Base-by-base conservation (phyloP, 2,888 invertebrate species). In the Therioaphis trifolii region DNA sequence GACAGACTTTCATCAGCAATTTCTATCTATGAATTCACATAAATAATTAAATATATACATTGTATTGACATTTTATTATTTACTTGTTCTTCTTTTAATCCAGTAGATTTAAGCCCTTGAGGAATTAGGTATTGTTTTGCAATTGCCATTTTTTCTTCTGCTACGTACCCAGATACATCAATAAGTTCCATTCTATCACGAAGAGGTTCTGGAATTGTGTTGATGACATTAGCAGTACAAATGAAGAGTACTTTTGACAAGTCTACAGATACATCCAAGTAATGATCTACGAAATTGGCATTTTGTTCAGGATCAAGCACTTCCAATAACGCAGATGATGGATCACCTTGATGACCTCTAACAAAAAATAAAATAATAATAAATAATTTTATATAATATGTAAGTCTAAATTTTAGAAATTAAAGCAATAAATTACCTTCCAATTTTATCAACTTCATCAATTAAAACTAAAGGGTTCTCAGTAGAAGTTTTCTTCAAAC, bases 171-270 rank as follows among this genome's bases (percentile, higher is more conserved):
- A 0, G 98, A 98, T 92, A 99, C 98, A 88, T 99, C 97, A 86
- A 99, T 99, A 91, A 99, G 94, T 89, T 99, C 99, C 99, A 99
- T 99, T 86, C 99, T 92, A 89, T 99, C 99, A 58, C 96, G 90
- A 58, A 99, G 90, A 0, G 99, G 98, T 88, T 99, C 99, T 0
- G 99, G 98, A 87, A 99, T 99, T 0, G 96, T 96, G 63, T 99
- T 97, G 0, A 94, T 91, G 0, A 97, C 92, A 89, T 99, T 99
- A 15, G 99, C 99, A 0, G 99, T 99, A 88, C 99, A 99, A 87
- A 99, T 99, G 89, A 99, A 99, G 29, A 99, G 90, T 86, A 91
- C 92, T 88, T 95, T 95, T 0, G 99, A 98, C 80, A 99, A 90
- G 90, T 99, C 99, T 3, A 99, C 95, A 0, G 98, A 93, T 18